A percentile compares a stretch with the other conserved stretches of the same genome.
Conservation (phyloP, 92 coral and sea anemone species). For the Palythoa grandis region DNA sequence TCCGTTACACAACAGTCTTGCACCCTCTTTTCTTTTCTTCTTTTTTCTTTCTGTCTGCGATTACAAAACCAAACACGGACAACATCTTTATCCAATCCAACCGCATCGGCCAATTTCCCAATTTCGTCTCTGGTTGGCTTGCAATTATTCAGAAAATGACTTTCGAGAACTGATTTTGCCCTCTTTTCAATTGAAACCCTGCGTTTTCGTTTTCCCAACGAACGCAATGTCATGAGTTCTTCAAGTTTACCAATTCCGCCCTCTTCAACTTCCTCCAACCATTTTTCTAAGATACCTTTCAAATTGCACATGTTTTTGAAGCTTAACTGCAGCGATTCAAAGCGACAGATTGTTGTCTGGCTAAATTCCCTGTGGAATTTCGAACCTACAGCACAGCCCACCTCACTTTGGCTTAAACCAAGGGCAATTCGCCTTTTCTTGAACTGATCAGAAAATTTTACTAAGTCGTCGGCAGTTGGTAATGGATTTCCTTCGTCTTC, state of each 20-base stretch:
- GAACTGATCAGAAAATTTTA: conserved; percentile 11
- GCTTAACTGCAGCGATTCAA: conserved; percentile 34
- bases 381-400: conserved; percentile 29
- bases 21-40: conserved; percentile 1
- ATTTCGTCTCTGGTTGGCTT: conserved; percentile 28
- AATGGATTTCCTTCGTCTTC: neutral
- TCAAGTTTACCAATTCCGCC: neutral
- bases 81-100: conserved; percentile 29
- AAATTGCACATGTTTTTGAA: conserved; percentile 42
- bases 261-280: conserved; percentile 33
- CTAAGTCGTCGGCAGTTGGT: conserved; percentile 34
- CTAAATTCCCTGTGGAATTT: conserved; percentile 33
- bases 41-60: conserved; percentile 40
- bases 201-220: conserved; percentile 25
- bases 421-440: conserved; percentile 42
- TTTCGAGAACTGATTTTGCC: conserved; percentile 14
- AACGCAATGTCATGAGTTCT: neutral
- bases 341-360: conserved; percentile 46
- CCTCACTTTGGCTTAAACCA: conserved; percentile 36
- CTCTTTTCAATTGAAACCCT: conserved; percentile 23
- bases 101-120: neutral
- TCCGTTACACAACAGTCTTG: conserved; percentile 1
- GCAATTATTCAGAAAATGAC: conserved; percentile 14
- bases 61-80: conserved; percentile 45
- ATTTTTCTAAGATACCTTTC: conserved; percentile 37